These are phyloP conservation scores for Falco peregrinus DNA, from an alignment of 2,797 vertebrate species.

Conservation along the genomic window DNA sequence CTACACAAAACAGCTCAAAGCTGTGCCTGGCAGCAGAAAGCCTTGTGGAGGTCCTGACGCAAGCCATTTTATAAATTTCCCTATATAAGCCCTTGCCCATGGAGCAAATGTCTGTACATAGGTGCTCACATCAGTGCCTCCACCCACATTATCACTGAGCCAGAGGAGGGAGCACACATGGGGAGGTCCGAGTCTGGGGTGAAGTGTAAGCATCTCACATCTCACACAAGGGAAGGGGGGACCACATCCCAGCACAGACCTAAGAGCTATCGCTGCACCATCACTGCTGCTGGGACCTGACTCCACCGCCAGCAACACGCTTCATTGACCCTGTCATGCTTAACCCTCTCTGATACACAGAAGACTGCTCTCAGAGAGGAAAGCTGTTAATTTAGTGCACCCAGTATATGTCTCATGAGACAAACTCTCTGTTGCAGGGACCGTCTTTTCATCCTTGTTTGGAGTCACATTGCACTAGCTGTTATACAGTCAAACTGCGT, in stretches of 20 bases:
- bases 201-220: not conserved
- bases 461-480: not conserved
- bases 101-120: not conserved
- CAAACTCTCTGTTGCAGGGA: not conserved
- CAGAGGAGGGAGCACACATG: not conserved
- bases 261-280: fast-evolving
- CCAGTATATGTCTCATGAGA: not conserved
- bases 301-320: not conserved
- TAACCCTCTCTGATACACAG: not conserved
- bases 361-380: not conserved
- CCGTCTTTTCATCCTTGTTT: not conserved
- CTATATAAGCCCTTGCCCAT: not conserved
- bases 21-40: slow-evolving; percentile 19
- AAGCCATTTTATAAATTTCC: not conserved
- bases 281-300: not conserved
- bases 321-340: fast-evolving
- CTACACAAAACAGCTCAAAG: slow-evolving; percentile 22
- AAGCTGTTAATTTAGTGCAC: not conserved
- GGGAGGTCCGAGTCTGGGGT: not conserved
- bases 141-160: not conserved
- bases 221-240: not conserved
- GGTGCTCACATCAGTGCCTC: not conserved
- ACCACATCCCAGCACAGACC: not conserved
- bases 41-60: not conserved
- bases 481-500: slow-evolving; percentile 20